Conservation (phyloP, 1,140 invertebrate species). For the Tetramorium parvispinum region DNA sequence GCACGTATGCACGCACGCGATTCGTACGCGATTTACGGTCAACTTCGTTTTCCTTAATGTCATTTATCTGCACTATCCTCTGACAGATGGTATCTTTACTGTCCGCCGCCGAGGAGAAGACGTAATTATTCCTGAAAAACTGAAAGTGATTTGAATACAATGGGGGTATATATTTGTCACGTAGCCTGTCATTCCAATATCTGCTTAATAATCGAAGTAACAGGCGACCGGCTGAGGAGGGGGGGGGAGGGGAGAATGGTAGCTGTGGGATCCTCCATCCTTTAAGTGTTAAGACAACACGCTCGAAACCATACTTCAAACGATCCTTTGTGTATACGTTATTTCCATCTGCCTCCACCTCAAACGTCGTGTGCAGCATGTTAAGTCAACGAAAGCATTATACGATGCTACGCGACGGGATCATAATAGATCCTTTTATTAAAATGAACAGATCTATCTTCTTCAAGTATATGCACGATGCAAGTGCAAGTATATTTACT, state of each 20-base stretch:
- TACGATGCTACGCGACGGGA: constrained; percentile 11
- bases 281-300: constrained; percentile 48
- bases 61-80: background rate
- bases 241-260: background rate
- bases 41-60: constrained; percentile 14
- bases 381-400: constrained; percentile 42
- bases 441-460: constrained; percentile 41
- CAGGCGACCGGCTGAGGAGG: too few relatives aligned
- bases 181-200: background rate
- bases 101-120: constrained; percentile 9
- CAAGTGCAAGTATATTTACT: constrained; percentile 7
- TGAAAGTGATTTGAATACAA: constrained; percentile 39
- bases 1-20: background rate
- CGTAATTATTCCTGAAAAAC: constrained; percentile 8
- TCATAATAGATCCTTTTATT: constrained; percentile 44
- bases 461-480: background rate
- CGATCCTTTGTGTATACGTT: constrained; percentile 48
- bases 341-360: constrained; percentile 10
- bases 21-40: constrained; percentile 22
- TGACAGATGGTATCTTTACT: constrained; percentile 1
- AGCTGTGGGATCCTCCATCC: background rate
- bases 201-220: constrained; percentile 41
- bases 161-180: constrained; percentile 13
- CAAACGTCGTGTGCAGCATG: constrained; percentile 31
- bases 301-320: constrained; percentile 26